Evolutionary conservation across 2,113 vertebrate species (phyloP).

Genomic region (Hemichromis elongatus): DNA sequence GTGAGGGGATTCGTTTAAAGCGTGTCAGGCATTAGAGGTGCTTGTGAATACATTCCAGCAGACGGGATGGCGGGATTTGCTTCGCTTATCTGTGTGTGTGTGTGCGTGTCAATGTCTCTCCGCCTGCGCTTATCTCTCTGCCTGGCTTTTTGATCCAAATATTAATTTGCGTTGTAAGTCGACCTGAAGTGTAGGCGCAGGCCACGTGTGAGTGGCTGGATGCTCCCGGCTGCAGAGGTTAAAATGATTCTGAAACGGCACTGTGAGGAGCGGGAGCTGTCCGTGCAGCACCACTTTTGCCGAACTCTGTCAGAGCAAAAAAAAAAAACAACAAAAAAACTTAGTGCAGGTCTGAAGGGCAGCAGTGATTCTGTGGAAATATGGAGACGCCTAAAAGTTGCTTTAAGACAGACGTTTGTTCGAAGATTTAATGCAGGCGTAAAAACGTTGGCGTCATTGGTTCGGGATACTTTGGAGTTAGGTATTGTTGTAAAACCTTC

Average conservation of each 20-base stretch:
- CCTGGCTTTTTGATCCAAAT: background rate
- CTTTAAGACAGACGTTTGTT: background rate
- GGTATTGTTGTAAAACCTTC: background rate
- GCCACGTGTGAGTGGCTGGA: background rate
- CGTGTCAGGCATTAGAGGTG: background rate
- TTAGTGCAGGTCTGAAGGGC: background rate
- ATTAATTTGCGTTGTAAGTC: background rate
- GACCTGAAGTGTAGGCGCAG: background rate
- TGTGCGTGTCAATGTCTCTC: too few relatives aligned
- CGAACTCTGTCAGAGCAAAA: background rate
- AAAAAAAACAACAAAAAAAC: background rate
- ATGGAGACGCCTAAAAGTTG: background rate
- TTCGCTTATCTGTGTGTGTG: background rate
- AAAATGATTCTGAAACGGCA: background rate
- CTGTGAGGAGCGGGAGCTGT: slow-evolving; percentile 9
- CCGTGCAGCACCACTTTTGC: slow-evolving; percentile 21
- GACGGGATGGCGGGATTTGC: background rate
- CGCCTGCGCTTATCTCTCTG: background rate
- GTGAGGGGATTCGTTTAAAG: background rate
- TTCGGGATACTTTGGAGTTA: background rate
- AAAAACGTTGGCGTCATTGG: background rate
- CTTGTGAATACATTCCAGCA: background rate
- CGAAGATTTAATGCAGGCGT: background rate
- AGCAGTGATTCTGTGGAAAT: background rate
- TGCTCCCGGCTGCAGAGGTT: background rate